phyloP scores from a whole-genome alignment of 2,888 invertebrate species.

The Sipha maydis region DNA sequence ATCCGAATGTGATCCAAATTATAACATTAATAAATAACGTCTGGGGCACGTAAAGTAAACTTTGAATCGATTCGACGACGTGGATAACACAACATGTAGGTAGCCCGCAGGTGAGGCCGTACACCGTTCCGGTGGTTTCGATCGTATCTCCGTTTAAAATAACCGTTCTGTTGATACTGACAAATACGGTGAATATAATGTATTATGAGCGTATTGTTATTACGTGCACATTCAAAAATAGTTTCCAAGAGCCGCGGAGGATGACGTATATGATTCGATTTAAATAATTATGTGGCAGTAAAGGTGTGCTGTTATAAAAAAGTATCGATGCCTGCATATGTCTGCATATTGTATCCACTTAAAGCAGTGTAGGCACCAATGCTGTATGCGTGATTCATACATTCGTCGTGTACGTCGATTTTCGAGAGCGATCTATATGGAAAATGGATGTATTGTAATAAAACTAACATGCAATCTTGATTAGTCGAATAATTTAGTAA shows the following conservation, averaged over 20 bases:
- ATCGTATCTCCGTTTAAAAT: not conserved
- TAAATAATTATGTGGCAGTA: not conserved
- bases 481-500: too few relatives aligned
- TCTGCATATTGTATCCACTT: not conserved
- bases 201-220: not conserved
- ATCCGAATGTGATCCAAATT: not conserved
- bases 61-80: too few relatives aligned
- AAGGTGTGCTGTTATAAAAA: not conserved
- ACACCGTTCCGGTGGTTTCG: not conserved
- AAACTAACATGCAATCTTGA: too few relatives aligned
- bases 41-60: not conserved
- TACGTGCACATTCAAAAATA: not conserved
- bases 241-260: not conserved
- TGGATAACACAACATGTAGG: not conserved
- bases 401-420: too few relatives aligned
- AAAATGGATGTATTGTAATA: too few relatives aligned
- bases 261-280: not conserved
- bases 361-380: too few relatives aligned
- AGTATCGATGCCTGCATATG: too few relatives aligned
- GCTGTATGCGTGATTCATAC: too few relatives aligned
- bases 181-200: not conserved
- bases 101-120: not conserved
- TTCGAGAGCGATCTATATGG: too few relatives aligned
- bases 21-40: not conserved
- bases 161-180: not conserved